Evolutionary conservation across 2,888 invertebrate genomes (phyloP).

Genomic region (Anorthoa munda): DNA sequence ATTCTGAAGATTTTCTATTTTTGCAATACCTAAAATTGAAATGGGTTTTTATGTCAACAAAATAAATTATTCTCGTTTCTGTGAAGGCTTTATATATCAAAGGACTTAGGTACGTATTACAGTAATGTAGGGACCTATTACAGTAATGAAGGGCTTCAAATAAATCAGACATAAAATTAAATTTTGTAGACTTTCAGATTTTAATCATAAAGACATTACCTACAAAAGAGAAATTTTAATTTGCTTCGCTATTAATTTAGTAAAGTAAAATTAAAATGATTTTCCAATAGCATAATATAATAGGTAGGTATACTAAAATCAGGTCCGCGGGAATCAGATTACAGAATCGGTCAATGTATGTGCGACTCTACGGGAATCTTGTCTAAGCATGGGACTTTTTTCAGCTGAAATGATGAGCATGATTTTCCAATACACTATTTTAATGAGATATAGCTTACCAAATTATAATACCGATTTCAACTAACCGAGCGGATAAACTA

Average conservation of each 20-base stretch:
- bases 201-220: background rate
- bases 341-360: too few species aligned
- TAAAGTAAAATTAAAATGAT: background rate
- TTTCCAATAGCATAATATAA: too few species aligned
- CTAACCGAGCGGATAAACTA: background rate
- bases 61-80: background rate
- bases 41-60: background rate
- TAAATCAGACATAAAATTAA: constrained; percentile 2
- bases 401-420: too few species aligned
- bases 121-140: background rate
- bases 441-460: too few species aligned
- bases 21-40: constrained; percentile 65
- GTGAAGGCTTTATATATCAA: background rate
- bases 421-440: too few species aligned
- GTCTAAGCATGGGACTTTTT: too few species aligned
- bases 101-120: background rate
- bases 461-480: background rate
- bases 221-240: background rate
- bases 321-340: too few species aligned
- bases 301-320: too few species aligned
- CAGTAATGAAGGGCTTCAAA: constrained; percentile 13
- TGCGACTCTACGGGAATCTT: too few species aligned
- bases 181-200: constrained; percentile 1
- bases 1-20: constrained; percentile 63
- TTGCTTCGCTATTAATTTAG: background rate